phyloP scores from a whole-genome alignment of 1,140 invertebrate species.

The roundworm (Caenorhabditis elegans) region DNA sequence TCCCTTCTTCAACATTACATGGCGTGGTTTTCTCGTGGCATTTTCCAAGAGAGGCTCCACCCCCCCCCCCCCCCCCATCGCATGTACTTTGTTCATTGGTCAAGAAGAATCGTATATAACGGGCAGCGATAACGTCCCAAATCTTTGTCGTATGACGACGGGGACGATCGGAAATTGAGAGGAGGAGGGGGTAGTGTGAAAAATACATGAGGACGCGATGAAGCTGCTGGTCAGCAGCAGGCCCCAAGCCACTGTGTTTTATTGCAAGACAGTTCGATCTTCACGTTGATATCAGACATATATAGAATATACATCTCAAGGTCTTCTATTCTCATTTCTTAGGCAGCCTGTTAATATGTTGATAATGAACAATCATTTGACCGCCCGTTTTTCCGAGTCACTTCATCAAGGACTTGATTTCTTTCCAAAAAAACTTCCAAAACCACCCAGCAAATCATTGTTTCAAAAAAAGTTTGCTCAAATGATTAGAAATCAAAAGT shows the following conservation, averaged over 20 bases:
- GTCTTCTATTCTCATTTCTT: no score
- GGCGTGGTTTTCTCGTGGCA: conserved; percentile 14
- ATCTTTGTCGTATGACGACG: conserved; percentile 15
- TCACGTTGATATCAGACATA: no score
- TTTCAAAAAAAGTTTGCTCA: neutral
- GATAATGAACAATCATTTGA: no score
- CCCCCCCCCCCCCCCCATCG: neutral
- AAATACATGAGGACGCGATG: neutral
- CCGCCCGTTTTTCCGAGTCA: no score
- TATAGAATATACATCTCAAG: no score
- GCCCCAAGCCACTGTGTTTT: no score
- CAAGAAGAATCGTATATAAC: neutral
- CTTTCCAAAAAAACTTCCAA: no score
- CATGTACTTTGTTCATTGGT: neutral
- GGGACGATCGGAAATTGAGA: neutral
- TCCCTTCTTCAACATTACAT: no score
- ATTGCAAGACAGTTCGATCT: no score
- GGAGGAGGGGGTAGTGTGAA: neutral
- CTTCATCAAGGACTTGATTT: no score
- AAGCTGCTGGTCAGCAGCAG: no score
- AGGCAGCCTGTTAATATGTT: neutral
- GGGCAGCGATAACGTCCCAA: neutral
- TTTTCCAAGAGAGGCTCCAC: neutral
- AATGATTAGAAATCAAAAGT: neutral
- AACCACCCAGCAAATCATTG: no score